A percentile compares a stretch with the other conserved stretches of the same genome.
Conservation (phyloP, 1,140 invertebrate genomes). For the Rhagoletis zephyria region DNA sequence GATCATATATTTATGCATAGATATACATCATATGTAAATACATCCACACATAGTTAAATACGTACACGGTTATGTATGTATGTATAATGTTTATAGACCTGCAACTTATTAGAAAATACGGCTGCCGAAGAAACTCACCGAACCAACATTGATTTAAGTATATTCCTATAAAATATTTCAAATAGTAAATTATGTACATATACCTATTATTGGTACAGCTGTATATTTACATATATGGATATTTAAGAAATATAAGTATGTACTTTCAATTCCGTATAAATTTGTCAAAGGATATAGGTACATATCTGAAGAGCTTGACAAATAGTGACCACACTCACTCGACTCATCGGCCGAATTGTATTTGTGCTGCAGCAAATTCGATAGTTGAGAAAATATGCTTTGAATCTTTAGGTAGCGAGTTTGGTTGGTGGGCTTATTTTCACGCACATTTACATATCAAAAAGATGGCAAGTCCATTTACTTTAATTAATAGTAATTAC, state of each 20-base stretch:
- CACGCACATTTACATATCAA: constrained; percentile 34
- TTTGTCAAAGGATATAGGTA: constrained; percentile 19
- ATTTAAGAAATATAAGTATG: too few species aligned
- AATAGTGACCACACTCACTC: constrained; percentile 38
- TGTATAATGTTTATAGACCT: too few species aligned
- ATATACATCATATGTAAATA: neutral
- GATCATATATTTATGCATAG: neutral
- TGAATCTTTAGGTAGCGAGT: neutral
- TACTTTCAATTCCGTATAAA: constrained; percentile 13
- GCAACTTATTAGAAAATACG: too few species aligned
- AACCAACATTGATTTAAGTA: too few species aligned
- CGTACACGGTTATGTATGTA: neutral
- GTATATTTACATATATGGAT: neutral
- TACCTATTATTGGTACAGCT: too few species aligned
- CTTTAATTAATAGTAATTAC: constrained; percentile 24
- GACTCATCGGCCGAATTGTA: neutral
- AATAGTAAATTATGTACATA: too few species aligned
- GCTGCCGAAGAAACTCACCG: too few species aligned
- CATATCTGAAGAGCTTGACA: constrained; percentile 27
- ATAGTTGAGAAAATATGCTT: constrained; percentile 13
- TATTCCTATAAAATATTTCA: too few species aligned
- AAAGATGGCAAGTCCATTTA: constrained; percentile 12
- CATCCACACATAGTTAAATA: neutral
- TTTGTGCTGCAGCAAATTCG: neutral
- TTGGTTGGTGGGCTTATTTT: neutral